phyloP scores from a whole-genome alignment of 2,888 invertebrate genomes.

The Sisyra terminalis region DNA sequence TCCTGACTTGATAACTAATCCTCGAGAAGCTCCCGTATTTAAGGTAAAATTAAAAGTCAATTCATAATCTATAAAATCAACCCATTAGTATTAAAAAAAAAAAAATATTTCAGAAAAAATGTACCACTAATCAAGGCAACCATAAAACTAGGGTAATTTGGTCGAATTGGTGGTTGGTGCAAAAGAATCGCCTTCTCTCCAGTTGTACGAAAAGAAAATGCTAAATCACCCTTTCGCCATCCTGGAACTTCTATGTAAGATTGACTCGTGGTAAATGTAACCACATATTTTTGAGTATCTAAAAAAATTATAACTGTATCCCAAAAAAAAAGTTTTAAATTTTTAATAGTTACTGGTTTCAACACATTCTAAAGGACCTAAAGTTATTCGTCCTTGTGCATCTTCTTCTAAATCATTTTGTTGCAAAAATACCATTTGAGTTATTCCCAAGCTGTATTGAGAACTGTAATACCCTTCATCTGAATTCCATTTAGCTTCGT shows the following conservation, averaged over 20 bases:
- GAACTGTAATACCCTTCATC: constrained; percentile 76
- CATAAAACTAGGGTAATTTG: constrained; percentile 82
- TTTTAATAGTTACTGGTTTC: constrained; percentile 66
- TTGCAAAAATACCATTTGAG: constrained; percentile 79
- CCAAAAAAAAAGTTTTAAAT: constrained; percentile 7
- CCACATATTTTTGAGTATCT: constrained; percentile 86
- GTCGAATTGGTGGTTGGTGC: constrained; percentile 80
- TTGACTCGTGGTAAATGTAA: constrained; percentile 84
- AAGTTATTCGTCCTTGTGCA: constrained; percentile 71
- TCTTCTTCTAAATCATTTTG: constrained; percentile 68
- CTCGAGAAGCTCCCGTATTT: constrained; percentile 67
- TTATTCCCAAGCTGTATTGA: constrained; percentile 72
- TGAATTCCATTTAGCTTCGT: constrained; percentile 72
- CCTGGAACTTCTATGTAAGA: constrained; percentile 87
- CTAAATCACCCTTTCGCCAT: constrained; percentile 84
- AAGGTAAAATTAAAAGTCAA: constrained; percentile 80
- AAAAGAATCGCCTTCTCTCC: constrained; percentile 77
- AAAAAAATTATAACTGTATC: constrained; percentile 17
- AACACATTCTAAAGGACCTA: constrained; percentile 84
- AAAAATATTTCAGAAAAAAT: not conserved
- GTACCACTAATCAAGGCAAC: constrained; percentile 70
- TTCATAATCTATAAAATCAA: constrained; percentile 46
- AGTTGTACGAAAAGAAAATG: constrained; percentile 84
- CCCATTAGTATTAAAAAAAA: not conserved
- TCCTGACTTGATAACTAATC: constrained; percentile 67